Conservation (phyloP, 1,140 invertebrate genomes). For the Archegozetes longisetosus region DNA sequence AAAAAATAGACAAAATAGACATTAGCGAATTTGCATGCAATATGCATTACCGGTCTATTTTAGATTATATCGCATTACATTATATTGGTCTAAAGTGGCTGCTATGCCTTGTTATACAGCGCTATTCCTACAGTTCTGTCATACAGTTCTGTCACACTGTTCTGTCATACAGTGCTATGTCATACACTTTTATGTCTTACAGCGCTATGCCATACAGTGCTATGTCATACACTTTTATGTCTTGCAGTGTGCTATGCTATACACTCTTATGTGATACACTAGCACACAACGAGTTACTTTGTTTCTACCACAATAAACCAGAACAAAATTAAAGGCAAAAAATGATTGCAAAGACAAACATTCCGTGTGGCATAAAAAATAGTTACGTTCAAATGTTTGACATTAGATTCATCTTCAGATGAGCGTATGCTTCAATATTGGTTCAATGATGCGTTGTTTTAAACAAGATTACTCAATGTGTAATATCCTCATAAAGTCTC, state of each 20-base stretch:
- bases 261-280: not conserved
- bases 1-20: not conserved
- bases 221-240: too few relatives aligned
- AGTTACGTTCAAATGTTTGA: not conserved
- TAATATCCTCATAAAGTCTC: not conserved
- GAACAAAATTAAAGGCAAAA: not conserved
- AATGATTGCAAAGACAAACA: not conserved
- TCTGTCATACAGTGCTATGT: too few relatives aligned
- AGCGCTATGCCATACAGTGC: too few relatives aligned
- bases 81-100: not conserved
- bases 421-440: not conserved
- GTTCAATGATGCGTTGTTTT: not conserved
- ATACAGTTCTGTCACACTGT: too few relatives aligned
- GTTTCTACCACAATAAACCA: not conserved
- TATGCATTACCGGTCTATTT: not conserved
- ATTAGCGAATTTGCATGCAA: not conserved
- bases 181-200: too few relatives aligned
- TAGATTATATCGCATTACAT: not conserved
- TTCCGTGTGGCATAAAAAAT: not conserved
- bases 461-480: not conserved
- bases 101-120: not conserved
- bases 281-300: not conserved
- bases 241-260: too few relatives aligned
- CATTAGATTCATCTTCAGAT: not conserved
- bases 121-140: too few relatives aligned